phyloP scores from a whole-genome alignment of 2,888 invertebrate genomes.

The Stenichneumon culpator region DNA sequence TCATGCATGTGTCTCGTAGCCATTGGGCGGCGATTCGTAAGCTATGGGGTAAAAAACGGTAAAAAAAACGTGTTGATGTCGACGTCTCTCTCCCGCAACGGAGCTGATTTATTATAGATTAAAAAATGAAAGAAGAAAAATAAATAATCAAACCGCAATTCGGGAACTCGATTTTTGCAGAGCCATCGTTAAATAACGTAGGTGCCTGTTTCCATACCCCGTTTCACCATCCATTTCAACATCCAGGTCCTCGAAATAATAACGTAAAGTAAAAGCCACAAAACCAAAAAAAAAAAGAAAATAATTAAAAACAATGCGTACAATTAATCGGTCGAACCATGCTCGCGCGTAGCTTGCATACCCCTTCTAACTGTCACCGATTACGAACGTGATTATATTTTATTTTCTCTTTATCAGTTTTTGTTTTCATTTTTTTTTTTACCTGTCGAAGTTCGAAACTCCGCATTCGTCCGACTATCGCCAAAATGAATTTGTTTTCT shows the following conservation, averaged over 20 bases:
- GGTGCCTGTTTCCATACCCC: background rate
- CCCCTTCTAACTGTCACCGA: constrained; percentile 47
- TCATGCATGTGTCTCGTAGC: constrained; percentile 52
- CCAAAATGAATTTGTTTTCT: constrained; percentile 34
- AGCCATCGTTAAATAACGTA: constrained; percentile 25
- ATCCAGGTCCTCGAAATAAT: constrained; percentile 39
- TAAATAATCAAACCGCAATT: constrained; percentile 18
- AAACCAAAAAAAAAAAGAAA: constrained; percentile 22
- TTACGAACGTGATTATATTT: constrained; percentile 23
- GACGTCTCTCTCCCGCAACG: constrained; percentile 22
- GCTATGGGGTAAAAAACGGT: constrained; percentile 37
- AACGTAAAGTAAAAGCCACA: constrained; percentile 42
- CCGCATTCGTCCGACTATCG: constrained; percentile 61
- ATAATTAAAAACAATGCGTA: constrained; percentile 29
- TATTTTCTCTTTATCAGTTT: background rate
- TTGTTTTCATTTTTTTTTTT: constrained; percentile 28
- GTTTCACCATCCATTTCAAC: constrained; percentile 4
- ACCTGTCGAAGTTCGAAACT: constrained; percentile 62
- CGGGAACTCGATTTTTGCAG: background rate
- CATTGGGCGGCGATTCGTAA: constrained; percentile 33
- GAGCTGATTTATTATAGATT: background rate
- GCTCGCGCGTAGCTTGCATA: constrained; percentile 19
- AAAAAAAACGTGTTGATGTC: constrained; percentile 14
- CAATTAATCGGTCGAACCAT: constrained; percentile 26
- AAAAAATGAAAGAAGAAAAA: background rate